Base-by-base conservation (phyloP, 2,888 invertebrate genomes). In the Apodemia duryi region DNA sequence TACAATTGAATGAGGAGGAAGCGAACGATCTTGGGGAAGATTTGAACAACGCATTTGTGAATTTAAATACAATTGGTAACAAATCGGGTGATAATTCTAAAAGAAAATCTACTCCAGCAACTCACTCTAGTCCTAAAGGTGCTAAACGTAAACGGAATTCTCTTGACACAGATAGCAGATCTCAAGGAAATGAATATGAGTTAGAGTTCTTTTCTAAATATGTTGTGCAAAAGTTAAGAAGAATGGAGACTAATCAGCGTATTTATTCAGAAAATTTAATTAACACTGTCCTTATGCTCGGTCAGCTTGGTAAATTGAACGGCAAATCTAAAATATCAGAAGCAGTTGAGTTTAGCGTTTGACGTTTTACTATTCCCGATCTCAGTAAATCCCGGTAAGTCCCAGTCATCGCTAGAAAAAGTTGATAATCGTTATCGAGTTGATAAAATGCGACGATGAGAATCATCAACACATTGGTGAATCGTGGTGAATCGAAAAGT, bases 191-290 rank as follows among this genome's bases (percentile, higher is more conserved):
- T 79, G 89, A 89, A 63, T 84, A 85, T 79, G 91, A 91, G 72
- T 78, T 91, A 65, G 91, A 91, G 72, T 91, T 87, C 72, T 91
- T 91, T 72, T 85, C 91, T 0, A 91, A 91, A 71, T 91, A 91
- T 83, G 82, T 91, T 65, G 91, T 90, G 0, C 91, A 91, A 72
- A 91, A 91, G 71, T 74, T 91, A 60, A 81, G 91, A 72, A 82
- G 75, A 78, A 91, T 91, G 91, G 91, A 91, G 74, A 91, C 90
- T 6, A 89, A 91, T 71, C 91, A 91, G 68, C 85, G 91, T 65
- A 91, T 91, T 71, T 91, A 91, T 74, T 89, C 91, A 13, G 91
- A 91, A 73, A 91, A 91, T 73, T 78, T 91, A 74, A 91, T 91
- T n/a, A 91, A 91, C 67, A 91, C 91, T 65, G 90, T 89, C 3